Conservation (phyloP, 2,113 vertebrate genomes). For the Sapajus apella region DNA sequence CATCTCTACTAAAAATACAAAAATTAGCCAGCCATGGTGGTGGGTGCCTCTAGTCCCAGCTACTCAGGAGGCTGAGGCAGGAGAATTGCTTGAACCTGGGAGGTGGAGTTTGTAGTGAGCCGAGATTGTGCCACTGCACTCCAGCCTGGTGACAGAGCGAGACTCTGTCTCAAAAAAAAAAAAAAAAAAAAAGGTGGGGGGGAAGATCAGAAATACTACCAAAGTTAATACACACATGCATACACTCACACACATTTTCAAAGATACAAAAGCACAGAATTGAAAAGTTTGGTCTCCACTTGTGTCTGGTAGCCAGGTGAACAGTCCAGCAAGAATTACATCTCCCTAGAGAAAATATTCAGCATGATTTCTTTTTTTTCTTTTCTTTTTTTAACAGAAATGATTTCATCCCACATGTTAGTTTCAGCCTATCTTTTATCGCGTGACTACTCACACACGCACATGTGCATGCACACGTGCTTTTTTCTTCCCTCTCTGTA, state of each 20-base stretch:
- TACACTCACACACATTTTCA: neutral
- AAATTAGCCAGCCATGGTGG: no score
- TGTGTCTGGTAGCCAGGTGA: neutral
- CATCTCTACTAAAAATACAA: no score
- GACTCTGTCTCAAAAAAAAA: no score
- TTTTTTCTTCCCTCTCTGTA: neutral
- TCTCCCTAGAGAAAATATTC: neutral
- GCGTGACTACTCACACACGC: neutral
- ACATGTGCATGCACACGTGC: accelerated
- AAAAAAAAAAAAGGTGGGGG: no score
- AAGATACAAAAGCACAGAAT: neutral
- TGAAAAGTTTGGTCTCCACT: neutral
- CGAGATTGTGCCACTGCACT: no score
- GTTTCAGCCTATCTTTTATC: neutral
- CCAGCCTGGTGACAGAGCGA: no score
- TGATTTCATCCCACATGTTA: neutral
- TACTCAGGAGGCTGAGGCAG: no score
- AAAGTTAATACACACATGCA: neutral
- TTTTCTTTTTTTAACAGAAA: neutral
- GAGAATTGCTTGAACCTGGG: no score
- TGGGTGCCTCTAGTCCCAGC: no score
- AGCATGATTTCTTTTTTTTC: neutral
- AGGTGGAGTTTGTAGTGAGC: no score
- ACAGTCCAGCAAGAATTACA: neutral
- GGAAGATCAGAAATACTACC: neutral